Percentiles rank a stretch among this genome's conserved stretches.
Conservation (phyloP, 2,888 invertebrate genomes). For the Drosophila hamatofila region DNA sequence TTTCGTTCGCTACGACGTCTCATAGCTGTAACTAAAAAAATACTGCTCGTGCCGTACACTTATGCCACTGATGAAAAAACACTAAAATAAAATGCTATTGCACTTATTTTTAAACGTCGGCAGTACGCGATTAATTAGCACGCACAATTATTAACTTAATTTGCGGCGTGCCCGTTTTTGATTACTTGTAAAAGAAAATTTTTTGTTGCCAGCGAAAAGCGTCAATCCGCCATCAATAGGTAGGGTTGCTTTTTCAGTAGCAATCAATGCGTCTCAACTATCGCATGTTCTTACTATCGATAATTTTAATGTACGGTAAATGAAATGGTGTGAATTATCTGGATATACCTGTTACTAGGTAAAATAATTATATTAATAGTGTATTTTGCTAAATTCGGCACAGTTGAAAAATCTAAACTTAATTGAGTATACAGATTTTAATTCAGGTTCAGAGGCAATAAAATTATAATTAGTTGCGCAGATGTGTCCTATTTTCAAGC, state of each 20-base stretch:
- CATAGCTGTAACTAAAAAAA: constrained; percentile 85
- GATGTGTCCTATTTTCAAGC: not conserved
- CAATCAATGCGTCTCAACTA: constrained; percentile 25
- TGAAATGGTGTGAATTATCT: too few species aligned
- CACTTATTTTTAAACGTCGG: constrained; percentile 34
- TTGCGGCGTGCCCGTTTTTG: constrained; percentile 41
- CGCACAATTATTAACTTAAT: constrained; percentile 14
- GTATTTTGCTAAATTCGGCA: not conserved
- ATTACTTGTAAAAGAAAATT: constrained; percentile 48
- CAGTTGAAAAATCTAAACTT: too few species aligned
- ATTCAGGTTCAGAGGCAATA: not conserved
- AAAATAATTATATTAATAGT: not conserved
- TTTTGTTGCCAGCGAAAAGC: constrained; percentile 65
- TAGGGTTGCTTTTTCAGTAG: constrained; percentile 49
- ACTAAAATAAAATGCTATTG: constrained; percentile 42
- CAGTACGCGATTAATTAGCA: constrained; percentile 9
- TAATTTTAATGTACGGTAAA: not conserved
- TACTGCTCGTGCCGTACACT: constrained; percentile 39
- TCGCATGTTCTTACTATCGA: constrained; percentile 29
- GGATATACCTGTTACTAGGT: not conserved
- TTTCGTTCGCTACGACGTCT: constrained; percentile 91
- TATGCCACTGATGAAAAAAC: constrained; percentile 35
- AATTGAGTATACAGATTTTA: not conserved
- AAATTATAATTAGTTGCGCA: not conserved
- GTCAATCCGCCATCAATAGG: constrained; percentile 77